Evolutionary conservation across 2,888 invertebrate species (phyloP).

Genomic region (Monopis laevigella): DNA sequence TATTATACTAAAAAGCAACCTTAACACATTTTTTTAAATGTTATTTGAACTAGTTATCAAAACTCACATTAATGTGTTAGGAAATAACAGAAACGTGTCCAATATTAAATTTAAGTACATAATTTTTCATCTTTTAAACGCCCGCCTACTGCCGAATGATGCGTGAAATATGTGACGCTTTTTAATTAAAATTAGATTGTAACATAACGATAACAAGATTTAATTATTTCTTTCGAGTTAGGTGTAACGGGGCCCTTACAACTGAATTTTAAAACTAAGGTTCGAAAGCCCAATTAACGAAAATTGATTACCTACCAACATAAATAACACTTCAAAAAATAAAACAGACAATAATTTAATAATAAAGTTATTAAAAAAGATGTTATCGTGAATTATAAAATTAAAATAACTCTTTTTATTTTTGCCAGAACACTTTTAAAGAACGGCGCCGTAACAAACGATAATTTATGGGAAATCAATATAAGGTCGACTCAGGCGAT

Average conservation of each 20-base stretch:
- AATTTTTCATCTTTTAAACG: constrained; percentile 38
- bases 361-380: too few relatives aligned
- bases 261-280: too few relatives aligned
- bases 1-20: too few relatives aligned
- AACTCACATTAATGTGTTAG: constrained; percentile 38
- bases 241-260: background rate
- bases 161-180: constrained; percentile 63
- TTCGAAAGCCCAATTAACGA: too few relatives aligned
- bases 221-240: constrained; percentile 40
- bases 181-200: constrained; percentile 65
- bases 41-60: too few relatives aligned
- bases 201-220: constrained; percentile 52
- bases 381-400: too few relatives aligned
- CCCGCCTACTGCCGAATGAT: constrained; percentile 59
- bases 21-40: too few relatives aligned
- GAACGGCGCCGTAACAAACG: constrained; percentile 38
- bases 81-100: constrained; percentile 59
- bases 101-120: constrained; percentile 66
- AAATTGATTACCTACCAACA: too few relatives aligned
- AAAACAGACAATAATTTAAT: too few relatives aligned
- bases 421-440: constrained; percentile 42
- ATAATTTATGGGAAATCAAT: constrained; percentile 57
- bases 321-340: too few relatives aligned
- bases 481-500: constrained; percentile 53
- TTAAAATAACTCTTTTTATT: constrained; percentile 28